Evolutionary conservation across 2,113 vertebrate genomes (phyloP).

Genomic region (Miniopterus natalensis): DNA sequence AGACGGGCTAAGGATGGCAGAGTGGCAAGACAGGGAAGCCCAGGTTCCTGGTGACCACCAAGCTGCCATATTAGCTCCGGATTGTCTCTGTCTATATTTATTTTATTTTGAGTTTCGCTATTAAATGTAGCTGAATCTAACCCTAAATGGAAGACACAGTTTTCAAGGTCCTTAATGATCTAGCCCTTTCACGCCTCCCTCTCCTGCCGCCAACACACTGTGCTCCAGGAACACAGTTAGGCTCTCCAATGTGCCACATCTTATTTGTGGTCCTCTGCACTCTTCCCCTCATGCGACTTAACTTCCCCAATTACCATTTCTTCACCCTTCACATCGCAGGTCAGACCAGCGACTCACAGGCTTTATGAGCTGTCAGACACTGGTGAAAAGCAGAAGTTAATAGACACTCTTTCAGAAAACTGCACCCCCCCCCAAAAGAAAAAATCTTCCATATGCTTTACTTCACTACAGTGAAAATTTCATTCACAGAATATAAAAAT

Average conservation of each 20-base stretch:
- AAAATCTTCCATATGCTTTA: background rate
- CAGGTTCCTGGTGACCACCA: background rate
- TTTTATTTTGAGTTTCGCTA: constrained; percentile 1
- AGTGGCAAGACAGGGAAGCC: background rate
- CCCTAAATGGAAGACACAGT: background rate
- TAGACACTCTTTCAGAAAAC: background rate
- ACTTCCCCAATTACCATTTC: background rate
- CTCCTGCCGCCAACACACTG: background rate
- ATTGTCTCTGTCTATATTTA: background rate
- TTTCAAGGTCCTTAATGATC: background rate
- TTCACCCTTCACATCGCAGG: background rate
- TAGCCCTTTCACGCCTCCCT: background rate
- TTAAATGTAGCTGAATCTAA: background rate
- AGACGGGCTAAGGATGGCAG: background rate
- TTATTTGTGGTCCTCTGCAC: background rate
- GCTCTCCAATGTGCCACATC: background rate
- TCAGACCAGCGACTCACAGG: background rate
- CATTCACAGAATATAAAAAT: constrained; percentile 51
- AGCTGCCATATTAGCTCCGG: background rate
- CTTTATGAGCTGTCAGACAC: background rate
- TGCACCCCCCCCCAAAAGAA: background rate
- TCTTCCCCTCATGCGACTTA: background rate
- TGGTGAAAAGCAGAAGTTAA: constrained; percentile 30
- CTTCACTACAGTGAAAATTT: constrained; percentile 1
- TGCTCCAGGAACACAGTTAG: background rate